These are phyloP conservation scores for Ganaspis brasiliensis DNA, from an alignment of 2,888 invertebrate genomes.

Conservation along the genomic window DNA sequence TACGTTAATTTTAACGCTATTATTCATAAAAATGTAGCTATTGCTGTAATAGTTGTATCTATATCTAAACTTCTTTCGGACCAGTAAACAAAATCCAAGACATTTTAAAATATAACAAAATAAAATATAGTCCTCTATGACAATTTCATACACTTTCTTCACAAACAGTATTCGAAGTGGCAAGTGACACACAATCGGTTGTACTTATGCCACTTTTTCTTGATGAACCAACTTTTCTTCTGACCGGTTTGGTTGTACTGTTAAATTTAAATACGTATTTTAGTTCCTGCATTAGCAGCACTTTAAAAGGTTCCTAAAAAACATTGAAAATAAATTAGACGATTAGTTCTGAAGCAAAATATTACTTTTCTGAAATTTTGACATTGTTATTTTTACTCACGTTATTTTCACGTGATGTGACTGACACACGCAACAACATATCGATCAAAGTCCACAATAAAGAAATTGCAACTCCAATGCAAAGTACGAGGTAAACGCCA, in stretches of 20 bases:
- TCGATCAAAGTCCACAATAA: constrained; percentile 87
- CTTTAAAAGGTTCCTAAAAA: constrained; percentile 84
- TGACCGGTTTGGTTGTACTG: constrained; percentile 85
- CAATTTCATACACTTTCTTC: constrained; percentile 26
- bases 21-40: too few species aligned
- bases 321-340: constrained; percentile 35
- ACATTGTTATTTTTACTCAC: constrained; percentile 71
- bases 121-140: neutral
- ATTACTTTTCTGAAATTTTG: neutral
- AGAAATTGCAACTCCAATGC: constrained; percentile 85
- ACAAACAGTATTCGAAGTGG: constrained; percentile 19
- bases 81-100: too few species aligned
- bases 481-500: constrained; percentile 90
- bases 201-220: constrained; percentile 40
- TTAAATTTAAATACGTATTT: constrained; percentile 87
- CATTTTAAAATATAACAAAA: neutral
- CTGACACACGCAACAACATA: constrained; percentile 83
- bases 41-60: too few species aligned
- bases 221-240: constrained; percentile 35
- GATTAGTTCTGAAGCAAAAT: neutral
- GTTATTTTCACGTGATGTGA: constrained; percentile 81
- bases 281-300: constrained; percentile 86
- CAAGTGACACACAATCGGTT: constrained; percentile 11
- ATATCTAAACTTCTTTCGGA: too few species aligned
- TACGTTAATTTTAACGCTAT: too few species aligned